Conservation (phyloP, 2,113 vertebrate genomes). For the Chrysochloris asiatica region DNA sequence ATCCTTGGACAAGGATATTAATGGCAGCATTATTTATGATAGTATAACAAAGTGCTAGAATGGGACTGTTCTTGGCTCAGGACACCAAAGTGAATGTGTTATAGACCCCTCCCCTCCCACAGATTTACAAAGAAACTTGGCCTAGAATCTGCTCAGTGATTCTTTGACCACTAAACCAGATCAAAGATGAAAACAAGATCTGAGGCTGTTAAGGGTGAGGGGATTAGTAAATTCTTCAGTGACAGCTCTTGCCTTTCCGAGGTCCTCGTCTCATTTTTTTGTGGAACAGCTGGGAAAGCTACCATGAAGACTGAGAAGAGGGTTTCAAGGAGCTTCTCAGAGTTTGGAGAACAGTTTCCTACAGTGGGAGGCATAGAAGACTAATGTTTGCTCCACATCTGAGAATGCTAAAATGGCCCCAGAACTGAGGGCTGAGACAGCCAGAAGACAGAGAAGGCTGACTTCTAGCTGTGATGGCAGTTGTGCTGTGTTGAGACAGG, state of each 20-base stretch:
- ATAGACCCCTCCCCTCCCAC: background rate
- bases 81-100: background rate
- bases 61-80: background rate
- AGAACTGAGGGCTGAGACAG: background rate
- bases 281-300: background rate
- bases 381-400: rapidly evolving
- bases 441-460: background rate
- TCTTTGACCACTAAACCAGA: background rate
- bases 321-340: background rate
- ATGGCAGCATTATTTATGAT: background rate
- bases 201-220: background rate
- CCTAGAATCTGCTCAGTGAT: background rate
- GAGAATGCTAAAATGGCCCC: background rate
- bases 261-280: background rate
- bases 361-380: background rate
- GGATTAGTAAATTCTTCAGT: background rate
- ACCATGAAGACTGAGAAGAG: background rate
- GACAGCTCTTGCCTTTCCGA: background rate
- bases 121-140: background rate
- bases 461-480: background rate
- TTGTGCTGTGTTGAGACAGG: background rate
- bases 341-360: background rate
- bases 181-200: background rate
- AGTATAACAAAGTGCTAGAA: constrained; percentile 33
- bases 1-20: constrained; percentile 37